Base-by-base conservation (phyloP, 2,888 invertebrate species). In the Anthoptus insignis region DNA sequence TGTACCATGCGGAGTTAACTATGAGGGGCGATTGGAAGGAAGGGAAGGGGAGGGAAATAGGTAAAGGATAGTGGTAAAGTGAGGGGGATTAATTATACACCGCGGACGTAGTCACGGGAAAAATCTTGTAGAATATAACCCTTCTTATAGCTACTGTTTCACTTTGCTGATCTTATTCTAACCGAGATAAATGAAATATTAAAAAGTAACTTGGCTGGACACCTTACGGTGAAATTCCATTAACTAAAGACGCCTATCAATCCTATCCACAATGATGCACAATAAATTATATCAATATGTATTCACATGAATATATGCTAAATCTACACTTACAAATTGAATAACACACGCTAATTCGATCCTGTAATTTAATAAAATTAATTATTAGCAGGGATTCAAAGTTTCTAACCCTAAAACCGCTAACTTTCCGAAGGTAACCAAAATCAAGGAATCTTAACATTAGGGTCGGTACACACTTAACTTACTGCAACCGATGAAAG, bases 331-430 rank as follows among this genome's bases (percentile, higher is more conserved):
- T 45, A 11, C 45, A 45, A 45, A 57, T 29, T 45, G 27, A 29
- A 32, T 45, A 32, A 22, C 21, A 54, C 39, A 47, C 47, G 47
- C 29, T 32, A 22, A 19, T 1, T 27, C 47, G 47, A 58, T 49
- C 22, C 22, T 58, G 58, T 58, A 32, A 56, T 58, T 45, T 22
- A 34, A 58, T 47, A 47, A 47, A 58, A 58, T 58, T 58, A 58
- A 58, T 58, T 47, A 58, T 58, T 34, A 47, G 32, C 47, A 27
- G 21, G 9, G 14, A 32, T 49, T 42, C 57, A 11, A 22, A 47
- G 47, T 58, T 58, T 58, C 14, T 11, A 14, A 47, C 47, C 58
- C 47, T 22, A 29, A 24, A 47, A 56, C 58, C 58, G 34, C 58
- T 47, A 58, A 45, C 27, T 24, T 57, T 29, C 4, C 16, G 49